Base-by-base conservation (phyloP, 2,888 invertebrate genomes). In the Perithous albicinctus region DNA sequence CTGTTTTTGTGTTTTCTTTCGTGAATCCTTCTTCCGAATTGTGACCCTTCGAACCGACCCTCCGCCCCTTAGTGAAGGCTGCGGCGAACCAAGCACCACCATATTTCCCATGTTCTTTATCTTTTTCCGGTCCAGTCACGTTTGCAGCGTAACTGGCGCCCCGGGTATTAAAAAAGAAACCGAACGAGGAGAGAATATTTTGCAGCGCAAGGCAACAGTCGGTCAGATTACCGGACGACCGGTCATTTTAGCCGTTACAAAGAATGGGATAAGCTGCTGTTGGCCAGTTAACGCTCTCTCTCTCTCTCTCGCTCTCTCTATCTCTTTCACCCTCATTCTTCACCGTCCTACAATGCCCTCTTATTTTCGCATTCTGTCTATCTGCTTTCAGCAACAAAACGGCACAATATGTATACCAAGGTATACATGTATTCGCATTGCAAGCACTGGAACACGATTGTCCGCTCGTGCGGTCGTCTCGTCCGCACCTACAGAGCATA, bases 401-500 rank as follows among this genome's bases (percentile, higher is more conserved):
- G 51, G 12, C 51, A 51, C 23, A 51, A 51, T 51, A 23, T 23
- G 23, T 3, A n/a, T n/a, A n/a, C n/a, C n/a, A 10, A 10, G 51
- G 48, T 18, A n/a, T 23, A 51, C 12, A 51, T 5, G 10, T 20
- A 51, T 51, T 48, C 67, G 67, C 67, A 20, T 35, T n/a, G 67
- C 67, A 67, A 67, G 15, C 51, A 64, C 64, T 64, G 63, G 48
- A 51, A 74, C 74, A 54, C 29, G 23, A 51, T 64, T 59, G 56
- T 61, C 32, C 59, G 59, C 35, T 38, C 35, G 26, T 48, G 48
- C 48, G 43, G 51, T 51, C 20, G 23, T 23, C 51, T 23, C 51
- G 51, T 51, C 51, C 51, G 23, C 51, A 23, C 51, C 51, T 51
- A 10, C 20, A 20, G 51, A 51, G 23, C 23, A 23, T 23, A 23